These are phyloP conservation scores for Hesperophylax magnus DNA, from an alignment of 1,140 invertebrate species.

Conservation along the genomic window DNA sequence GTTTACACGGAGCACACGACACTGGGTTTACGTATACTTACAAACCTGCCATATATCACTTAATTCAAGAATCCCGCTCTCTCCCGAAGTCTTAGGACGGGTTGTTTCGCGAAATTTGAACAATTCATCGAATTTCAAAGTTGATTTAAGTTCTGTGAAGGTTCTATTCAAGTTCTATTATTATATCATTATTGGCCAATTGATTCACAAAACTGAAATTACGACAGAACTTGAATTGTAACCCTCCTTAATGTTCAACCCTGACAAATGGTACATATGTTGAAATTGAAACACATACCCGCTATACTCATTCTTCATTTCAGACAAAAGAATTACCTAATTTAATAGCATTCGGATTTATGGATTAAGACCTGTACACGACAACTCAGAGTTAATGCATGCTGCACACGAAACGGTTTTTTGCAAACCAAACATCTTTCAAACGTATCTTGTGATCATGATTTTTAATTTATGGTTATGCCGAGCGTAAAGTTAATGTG, in stretches of 20 bases:
- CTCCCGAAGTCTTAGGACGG: conserved; percentile 5
- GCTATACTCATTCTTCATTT: conserved; percentile 5
- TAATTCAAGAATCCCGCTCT: conserved; percentile 16
- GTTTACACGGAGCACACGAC: not conserved
- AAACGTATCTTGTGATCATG: not conserved
- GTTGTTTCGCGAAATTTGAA: too few species aligned
- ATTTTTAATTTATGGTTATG: not conserved
- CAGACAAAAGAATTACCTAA: not conserved
- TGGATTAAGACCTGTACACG: conserved; percentile 6
- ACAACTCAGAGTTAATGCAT: not conserved
- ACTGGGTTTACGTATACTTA: not conserved
- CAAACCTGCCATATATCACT: conserved; percentile 31
- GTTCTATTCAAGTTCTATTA: too few species aligned
- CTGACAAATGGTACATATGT: conserved; percentile 32
- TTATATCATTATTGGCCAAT: too few species aligned
- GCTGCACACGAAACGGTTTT: too few species aligned
- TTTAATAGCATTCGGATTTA: conserved; percentile 1
- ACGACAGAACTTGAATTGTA: too few species aligned
- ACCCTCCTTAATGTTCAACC: conserved; percentile 23
- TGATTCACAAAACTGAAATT: too few species aligned
- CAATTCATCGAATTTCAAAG: too few species aligned
- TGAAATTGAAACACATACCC: conserved; percentile 24
- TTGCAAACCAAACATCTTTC: too few species aligned
- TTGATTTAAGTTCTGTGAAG: too few species aligned
- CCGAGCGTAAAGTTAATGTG: not conserved